Percentiles rank a stretch among this genome's conserved stretches.
Conservation (phyloP, 2,113 vertebrate species). For the Ciconia maguari region DNA sequence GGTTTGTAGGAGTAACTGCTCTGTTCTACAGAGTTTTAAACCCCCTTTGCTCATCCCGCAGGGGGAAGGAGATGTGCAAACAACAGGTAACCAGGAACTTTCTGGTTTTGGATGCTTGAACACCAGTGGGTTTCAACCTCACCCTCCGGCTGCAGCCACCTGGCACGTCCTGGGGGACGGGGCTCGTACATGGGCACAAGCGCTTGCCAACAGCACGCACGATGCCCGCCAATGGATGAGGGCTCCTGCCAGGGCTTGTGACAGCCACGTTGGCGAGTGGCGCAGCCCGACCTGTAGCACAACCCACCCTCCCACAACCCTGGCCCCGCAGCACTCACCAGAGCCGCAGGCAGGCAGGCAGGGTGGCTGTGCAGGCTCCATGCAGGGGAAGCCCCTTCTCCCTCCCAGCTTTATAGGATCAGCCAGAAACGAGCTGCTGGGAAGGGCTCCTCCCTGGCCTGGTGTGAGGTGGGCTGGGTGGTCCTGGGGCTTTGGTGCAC, state of each 20-base stretch:
- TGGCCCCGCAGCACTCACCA: neutral
- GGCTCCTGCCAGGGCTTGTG: neutral
- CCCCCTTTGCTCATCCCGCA: accelerated
- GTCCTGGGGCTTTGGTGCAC: neutral
- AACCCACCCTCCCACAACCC: neutral
- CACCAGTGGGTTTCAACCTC: neutral
- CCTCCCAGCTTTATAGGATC: neutral
- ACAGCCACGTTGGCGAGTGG: neutral
- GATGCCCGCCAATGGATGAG: accelerated
- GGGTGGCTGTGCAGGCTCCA: neutral
- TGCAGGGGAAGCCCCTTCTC: accelerated
- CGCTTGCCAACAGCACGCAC: neutral
- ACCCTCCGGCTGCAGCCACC: neutral
- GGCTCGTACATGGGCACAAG: accelerated
- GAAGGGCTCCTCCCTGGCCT: neutral
- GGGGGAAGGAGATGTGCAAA: neutral
- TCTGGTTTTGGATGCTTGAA: neutral
- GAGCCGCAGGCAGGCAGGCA: neutral
- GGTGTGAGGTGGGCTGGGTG: neutral
- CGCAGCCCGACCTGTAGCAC: accelerated
- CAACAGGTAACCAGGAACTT: neutral
- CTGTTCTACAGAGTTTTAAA: neutral
- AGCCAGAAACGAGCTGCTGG: neutral
- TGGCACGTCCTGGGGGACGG: accelerated
- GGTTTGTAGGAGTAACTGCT: neutral